Percentiles rank a stretch among this genome's conserved stretches.
Conservation (phyloP, 1,140 invertebrate genomes). For the Vanessa tameamea region DNA sequence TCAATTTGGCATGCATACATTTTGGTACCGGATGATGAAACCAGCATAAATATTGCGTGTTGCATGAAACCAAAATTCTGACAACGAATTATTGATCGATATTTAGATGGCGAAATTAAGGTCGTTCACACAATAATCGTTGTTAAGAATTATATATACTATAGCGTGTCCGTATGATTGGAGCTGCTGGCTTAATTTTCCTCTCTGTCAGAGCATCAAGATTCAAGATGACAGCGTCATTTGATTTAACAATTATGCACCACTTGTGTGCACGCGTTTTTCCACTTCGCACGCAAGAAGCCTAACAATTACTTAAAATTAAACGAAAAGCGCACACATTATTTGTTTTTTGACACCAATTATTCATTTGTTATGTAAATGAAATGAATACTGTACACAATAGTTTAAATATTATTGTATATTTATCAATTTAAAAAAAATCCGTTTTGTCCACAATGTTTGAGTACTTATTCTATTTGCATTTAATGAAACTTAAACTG, state of each 20-base stretch:
- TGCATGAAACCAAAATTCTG: slow-evolving; percentile 17
- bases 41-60: slow-evolving; percentile 12
- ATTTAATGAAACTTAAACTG: too few species aligned
- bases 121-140: slow-evolving; percentile 9
- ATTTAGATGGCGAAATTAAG: slow-evolving; percentile 14
- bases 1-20: not conserved
- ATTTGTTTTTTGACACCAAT: too few species aligned
- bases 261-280: slow-evolving; percentile 18
- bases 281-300: slow-evolving; percentile 20
- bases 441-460: too few species aligned
- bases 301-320: slow-evolving; percentile 1
- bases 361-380: too few species aligned
- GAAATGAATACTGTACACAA: too few species aligned
- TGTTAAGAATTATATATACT: slow-evolving; percentile 4
- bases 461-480: too few species aligned
- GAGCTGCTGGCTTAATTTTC: slow-evolving; percentile 8
- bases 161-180: slow-evolving; percentile 15
- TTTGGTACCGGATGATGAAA: slow-evolving; percentile 1
- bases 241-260: slow-evolving; percentile 24
- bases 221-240: slow-evolving; percentile 20
- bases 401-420: too few species aligned
- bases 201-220: slow-evolving; percentile 13
- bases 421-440: too few species aligned
- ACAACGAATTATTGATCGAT: slow-evolving; percentile 6
- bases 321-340: not conserved